Conservation (phyloP, 2,888 invertebrate species). For the Dynastes tityus region DNA sequence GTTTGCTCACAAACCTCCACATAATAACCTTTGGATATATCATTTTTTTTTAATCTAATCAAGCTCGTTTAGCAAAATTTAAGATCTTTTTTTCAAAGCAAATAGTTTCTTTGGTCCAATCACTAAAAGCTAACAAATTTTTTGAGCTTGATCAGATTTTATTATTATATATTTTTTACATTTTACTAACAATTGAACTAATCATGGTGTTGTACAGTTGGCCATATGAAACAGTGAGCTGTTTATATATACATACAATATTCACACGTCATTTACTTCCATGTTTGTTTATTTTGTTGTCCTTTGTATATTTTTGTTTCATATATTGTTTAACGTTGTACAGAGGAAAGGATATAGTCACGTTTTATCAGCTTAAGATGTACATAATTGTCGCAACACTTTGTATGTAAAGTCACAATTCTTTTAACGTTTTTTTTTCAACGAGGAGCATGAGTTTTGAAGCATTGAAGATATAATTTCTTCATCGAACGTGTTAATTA, state of each 20-base stretch:
- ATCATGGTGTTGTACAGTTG: too few species aligned
- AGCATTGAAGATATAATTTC: neutral
- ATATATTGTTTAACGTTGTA: slow-evolving; percentile 32
- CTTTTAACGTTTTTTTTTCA: neutral
- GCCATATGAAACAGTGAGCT: slow-evolving; percentile 39
- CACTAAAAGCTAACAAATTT: neutral
- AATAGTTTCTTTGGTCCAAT: too few species aligned
- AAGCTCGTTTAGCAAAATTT: too few species aligned
- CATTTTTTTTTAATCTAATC: too few species aligned
- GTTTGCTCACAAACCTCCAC: slow-evolving; percentile 24
- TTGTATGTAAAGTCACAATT: slow-evolving; percentile 37
- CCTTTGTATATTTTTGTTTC: slow-evolving; percentile 14
- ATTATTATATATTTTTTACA: too few species aligned
- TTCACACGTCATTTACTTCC: too few species aligned
- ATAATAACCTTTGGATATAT: neutral
- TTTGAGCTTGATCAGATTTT: neutral
- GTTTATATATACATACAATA: slow-evolving; percentile 8
- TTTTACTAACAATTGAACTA: slow-evolving; percentile 17
- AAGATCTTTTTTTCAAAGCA: too few species aligned
- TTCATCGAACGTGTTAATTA: neutral
- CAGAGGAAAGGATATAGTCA: slow-evolving; percentile 1
- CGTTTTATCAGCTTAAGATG: slow-evolving; percentile 25
- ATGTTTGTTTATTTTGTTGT: slow-evolving; percentile 7
- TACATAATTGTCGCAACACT: slow-evolving; percentile 31
- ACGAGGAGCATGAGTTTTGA: slow-evolving; percentile 6